These are phyloP conservation scores for Hypercompe scribonia DNA, from an alignment of 2,888 invertebrate species.

Conservation along the genomic window DNA sequence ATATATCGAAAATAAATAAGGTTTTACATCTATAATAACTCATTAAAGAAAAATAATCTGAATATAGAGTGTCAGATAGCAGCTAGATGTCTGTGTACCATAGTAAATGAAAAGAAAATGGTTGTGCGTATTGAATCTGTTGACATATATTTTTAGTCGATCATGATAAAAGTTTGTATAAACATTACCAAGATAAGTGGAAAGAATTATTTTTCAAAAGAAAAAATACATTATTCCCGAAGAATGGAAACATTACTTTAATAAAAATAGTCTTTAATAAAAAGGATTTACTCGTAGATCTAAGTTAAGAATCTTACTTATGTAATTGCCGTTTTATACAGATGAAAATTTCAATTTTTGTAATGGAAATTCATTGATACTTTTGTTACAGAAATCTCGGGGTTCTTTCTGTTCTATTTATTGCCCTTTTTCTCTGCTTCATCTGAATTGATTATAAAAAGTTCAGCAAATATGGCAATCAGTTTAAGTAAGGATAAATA, in stretches of 20 bases:
- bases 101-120: background rate
- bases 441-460: background rate
- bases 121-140: too few relatives aligned
- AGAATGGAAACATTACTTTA: background rate
- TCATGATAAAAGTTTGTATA: background rate
- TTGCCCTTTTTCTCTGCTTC: background rate
- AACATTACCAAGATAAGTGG: background rate
- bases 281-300: background rate
- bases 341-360: background rate
- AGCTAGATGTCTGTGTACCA: too few relatives aligned
- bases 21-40: too few relatives aligned
- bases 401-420: background rate
- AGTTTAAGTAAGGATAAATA: background rate
- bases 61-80: too few relatives aligned
- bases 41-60: too few relatives aligned
- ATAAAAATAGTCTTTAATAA: background rate
- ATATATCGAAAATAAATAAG: too few relatives aligned
- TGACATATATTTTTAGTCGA: background rate
- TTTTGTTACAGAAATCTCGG: background rate
- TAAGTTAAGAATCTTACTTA: background rate
- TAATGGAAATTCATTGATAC: background rate
- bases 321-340: background rate
- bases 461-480: background rate
- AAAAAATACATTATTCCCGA: background rate
- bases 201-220: too few relatives aligned